These are phyloP conservation scores for Callithrix jacchus DNA, from an alignment of 2,113 vertebrate genomes.

Conservation along the genomic window DNA sequence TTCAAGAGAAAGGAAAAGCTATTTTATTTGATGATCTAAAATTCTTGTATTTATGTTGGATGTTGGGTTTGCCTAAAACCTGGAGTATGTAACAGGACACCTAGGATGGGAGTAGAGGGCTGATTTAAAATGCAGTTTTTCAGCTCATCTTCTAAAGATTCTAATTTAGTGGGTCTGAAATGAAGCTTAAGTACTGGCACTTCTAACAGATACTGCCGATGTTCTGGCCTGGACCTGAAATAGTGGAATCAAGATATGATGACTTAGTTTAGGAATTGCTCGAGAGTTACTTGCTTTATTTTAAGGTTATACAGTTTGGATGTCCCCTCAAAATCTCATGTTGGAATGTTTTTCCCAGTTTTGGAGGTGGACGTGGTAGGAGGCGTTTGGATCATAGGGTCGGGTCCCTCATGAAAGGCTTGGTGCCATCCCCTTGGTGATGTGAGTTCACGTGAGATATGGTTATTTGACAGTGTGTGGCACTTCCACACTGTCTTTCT, in stretches of 20 bases:
- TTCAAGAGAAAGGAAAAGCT: not conserved
- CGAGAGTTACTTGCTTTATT: not conserved
- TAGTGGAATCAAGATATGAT: not conserved
- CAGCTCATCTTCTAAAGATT: not conserved
- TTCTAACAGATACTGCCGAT: not conserved
- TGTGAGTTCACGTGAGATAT: too few species aligned
- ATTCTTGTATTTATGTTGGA: constrained; percentile 6
- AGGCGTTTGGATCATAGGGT: too few species aligned
- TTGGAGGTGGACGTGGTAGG: too few species aligned
- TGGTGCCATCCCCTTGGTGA: too few species aligned
- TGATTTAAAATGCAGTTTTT: not conserved
- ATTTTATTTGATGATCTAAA: not conserved
- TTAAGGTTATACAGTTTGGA: too few species aligned
- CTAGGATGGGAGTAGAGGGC: not conserved
- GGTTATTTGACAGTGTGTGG: too few species aligned
- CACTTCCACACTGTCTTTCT: too few species aligned
- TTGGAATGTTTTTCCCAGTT: too few species aligned
- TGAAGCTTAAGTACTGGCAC: not conserved
- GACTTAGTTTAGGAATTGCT: constrained; percentile 8
- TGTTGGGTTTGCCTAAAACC: not conserved
- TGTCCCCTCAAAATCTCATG: too few species aligned
- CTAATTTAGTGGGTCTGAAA: not conserved
- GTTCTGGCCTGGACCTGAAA: not conserved
- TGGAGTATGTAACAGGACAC: not conserved
- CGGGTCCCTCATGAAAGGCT: too few species aligned